These are phyloP conservation scores for Struthidea cinerea DNA, from an alignment of 2,113 vertebrate species.

Conservation along the genomic window DNA sequence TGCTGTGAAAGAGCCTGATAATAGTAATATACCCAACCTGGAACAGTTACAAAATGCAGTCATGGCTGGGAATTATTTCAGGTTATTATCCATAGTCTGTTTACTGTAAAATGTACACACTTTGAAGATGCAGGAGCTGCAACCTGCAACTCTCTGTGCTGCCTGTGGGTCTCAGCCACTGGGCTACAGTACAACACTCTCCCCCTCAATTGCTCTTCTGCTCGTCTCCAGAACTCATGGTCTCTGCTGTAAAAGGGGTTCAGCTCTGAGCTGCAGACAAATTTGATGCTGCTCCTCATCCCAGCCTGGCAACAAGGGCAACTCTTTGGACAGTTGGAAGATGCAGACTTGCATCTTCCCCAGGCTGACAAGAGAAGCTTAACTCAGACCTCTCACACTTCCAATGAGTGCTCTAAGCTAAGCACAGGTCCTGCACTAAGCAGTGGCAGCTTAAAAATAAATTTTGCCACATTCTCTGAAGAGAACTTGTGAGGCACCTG, in stretches of 20 bases:
- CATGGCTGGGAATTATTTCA: neutral
- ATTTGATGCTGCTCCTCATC: neutral
- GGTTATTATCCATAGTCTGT: neutral
- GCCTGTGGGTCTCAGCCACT: neutral
- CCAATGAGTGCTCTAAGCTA: neutral
- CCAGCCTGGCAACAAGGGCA: neutral
- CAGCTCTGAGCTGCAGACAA: neutral
- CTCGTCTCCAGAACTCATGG: neutral
- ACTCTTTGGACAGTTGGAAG: neutral
- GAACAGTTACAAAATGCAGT: neutral
- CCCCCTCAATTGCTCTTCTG: neutral
- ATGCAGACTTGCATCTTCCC: accelerated
- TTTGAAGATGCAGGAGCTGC: neutral
- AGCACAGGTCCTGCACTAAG: neutral
- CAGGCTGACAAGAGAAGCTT: neutral
- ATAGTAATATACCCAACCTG: neutral
- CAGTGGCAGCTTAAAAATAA: neutral
- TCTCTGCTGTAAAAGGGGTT: neutral
- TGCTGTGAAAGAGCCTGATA: neutral
- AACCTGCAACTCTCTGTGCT: neutral
- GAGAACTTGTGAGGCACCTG: neutral
- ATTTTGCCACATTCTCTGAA: neutral
- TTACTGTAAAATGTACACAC: neutral
- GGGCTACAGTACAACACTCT: neutral
- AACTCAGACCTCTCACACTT: neutral